phyloP scores from a whole-genome alignment of 2,888 invertebrate species.

The Agriopis marginaria region DNA sequence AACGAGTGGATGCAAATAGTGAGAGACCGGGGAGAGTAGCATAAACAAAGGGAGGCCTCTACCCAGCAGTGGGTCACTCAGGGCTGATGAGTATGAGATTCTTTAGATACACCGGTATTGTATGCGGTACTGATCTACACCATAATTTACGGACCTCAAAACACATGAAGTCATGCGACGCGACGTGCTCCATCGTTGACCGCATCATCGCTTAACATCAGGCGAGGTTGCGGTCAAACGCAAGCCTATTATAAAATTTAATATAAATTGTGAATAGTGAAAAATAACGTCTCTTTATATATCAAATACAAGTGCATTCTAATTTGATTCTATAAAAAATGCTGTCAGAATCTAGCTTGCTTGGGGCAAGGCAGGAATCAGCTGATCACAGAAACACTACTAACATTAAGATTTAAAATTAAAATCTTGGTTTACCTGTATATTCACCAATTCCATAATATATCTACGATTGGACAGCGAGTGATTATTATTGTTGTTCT shows the following conservation, averaged over 20 bases:
- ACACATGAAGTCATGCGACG: too few relatives aligned
- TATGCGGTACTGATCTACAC: neutral
- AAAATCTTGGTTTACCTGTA: conserved; percentile 69
- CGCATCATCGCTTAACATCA: too few relatives aligned
- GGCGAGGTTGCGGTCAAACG: too few relatives aligned
- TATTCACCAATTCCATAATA: conserved; percentile 82
- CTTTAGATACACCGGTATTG: too few relatives aligned
- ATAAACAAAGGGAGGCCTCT: too few relatives aligned
- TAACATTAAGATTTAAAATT: neutral
- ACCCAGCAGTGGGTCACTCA: too few relatives aligned
- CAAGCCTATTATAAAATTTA: too few relatives aligned
- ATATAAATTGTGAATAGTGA: neutral
- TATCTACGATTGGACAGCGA: conserved; percentile 77
- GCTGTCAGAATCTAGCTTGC: conserved; percentile 8
- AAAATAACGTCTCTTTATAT: neutral
- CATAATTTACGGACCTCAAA: neutral
- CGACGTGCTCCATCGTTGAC: too few relatives aligned
- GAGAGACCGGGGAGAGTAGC: too few relatives aligned
- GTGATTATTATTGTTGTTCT: conserved; percentile 56
- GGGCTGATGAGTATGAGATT: too few relatives aligned
- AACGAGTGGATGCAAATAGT: too few relatives aligned
- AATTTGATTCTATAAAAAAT: neutral
- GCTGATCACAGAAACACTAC: conserved; percentile 3
- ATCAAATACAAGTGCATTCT: neutral
- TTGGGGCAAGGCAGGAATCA: conserved; percentile 16